Base-by-base conservation (phyloP, 2,888 invertebrate genomes). In the Nineta flava region DNA sequence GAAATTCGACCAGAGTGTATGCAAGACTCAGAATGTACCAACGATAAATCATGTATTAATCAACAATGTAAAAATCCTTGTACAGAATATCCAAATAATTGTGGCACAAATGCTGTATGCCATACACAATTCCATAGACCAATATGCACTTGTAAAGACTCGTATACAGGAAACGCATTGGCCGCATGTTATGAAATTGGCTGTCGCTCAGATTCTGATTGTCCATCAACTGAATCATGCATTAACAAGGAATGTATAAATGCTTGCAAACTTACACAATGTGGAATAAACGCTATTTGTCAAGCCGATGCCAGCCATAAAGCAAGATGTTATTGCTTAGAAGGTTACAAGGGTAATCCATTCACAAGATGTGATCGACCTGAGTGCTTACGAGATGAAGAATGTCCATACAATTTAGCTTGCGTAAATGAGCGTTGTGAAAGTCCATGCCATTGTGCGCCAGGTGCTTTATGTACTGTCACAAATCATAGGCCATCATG, bases 371-470 rank as follows among this genome's bases (percentile, higher is more conserved):
- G 92, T 62, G 77, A 78, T 48, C 72, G 82, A 58, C 83, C 83
- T 2, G 87, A 91, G 67, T 92, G 91, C 62, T 73, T 76, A 3
- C 64, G 61, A 2, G 83, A 92, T 60, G 72, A 75, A 5, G 87
- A 91, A 55, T 92, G 92, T 59, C 75, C 87, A 0, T 76, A 79
- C 54, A 81, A 83, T 66, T 69, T 88, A 56, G 83, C 87, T 9
- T 93, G 93, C 60, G 72, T 76, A 53, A 79, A 80, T 56, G 83
- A 83, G 59, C 76, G 75, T 51, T 94, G 93, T 60, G 78, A 79
- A 59, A 81, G 86, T 69, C 91, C 91, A 7, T 93, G 92, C 65
- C 76, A 82, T 49, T 92, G 91, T 62, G 86, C 87, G n/a, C 67
- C 74, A 6, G 76, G 74, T 9, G 86, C 91, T 2, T 71, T 80